Conservation (phyloP, 2,888 invertebrate genomes). For the Limenitis camilla region DNA sequence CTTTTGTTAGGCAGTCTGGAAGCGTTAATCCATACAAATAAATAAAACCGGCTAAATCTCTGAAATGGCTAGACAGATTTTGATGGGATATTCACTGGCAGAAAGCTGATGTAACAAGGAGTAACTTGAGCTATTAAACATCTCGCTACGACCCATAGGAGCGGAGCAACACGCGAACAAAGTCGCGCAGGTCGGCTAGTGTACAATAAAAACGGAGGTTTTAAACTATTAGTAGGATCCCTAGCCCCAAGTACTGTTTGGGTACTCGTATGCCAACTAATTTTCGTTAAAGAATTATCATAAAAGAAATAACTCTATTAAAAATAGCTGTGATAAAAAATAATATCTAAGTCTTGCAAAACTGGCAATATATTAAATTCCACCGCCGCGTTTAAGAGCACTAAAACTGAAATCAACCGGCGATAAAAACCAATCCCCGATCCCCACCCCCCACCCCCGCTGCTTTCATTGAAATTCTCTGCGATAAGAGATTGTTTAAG, state of each 20-base stretch:
- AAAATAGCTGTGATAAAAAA: constrained; percentile 2
- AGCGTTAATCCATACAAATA: too few species aligned
- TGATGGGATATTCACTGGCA: too few species aligned
- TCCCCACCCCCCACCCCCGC: constrained; percentile 18
- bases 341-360: neutral
- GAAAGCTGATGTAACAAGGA: too few species aligned
- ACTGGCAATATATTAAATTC: constrained; percentile 5
- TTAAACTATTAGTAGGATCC: constrained; percentile 1
- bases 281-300: neutral
- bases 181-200: too few species aligned
- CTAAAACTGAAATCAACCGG: constrained; percentile 56
- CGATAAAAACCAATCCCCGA: constrained; percentile 39
- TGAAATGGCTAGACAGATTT: too few species aligned
- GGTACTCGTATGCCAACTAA: neutral
- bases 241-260: neutral
- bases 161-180: too few species aligned
- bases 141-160: too few species aligned
- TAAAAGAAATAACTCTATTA: neutral
- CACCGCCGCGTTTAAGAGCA: constrained; percentile 49
- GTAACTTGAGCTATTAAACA: too few species aligned
- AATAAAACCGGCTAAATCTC: too few species aligned
- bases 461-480: too few species aligned
- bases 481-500: too few species aligned
- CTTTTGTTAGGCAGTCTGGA: too few species aligned
- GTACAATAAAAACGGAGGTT: neutral